Evolutionary conservation across 2,888 invertebrate species (phyloP).

Genomic region (Cabera pusaria): DNA sequence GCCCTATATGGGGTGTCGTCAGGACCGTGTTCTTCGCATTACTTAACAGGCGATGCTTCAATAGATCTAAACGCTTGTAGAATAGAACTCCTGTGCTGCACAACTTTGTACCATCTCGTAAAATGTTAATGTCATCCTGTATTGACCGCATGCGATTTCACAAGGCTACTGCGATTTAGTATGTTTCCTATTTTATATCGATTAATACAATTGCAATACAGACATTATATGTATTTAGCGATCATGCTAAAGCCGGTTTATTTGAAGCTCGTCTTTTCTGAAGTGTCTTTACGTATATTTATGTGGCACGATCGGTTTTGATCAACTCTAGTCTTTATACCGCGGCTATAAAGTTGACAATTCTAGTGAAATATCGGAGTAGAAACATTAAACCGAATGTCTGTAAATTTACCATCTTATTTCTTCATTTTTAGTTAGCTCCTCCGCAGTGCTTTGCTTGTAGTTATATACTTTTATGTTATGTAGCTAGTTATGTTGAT

Average conservation of each 20-base stretch:
- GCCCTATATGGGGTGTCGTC: conserved; percentile 72
- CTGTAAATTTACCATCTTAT: conserved; percentile 77
- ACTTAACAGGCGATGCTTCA: conserved; percentile 61
- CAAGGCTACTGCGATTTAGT: conserved; percentile 45
- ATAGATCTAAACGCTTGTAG: conserved; percentile 38
- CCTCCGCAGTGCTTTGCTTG: conserved; percentile 72
- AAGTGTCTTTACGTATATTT: conserved; percentile 52
- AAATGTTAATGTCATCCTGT: conserved; percentile 47
- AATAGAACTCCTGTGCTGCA: conserved; percentile 39
- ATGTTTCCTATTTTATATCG: conserved; percentile 26
- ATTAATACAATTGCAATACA: conserved; percentile 38
- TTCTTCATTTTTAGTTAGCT: conserved; percentile 79
- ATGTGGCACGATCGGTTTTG: conserved; percentile 38
- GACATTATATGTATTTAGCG: conserved; percentile 37
- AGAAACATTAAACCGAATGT: conserved; percentile 74
- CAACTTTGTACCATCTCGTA: conserved; percentile 42
- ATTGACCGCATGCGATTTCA: conserved; percentile 57
- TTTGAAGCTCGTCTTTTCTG: conserved; percentile 41
- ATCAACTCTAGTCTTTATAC: conserved; percentile 50
- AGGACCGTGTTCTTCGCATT: conserved; percentile 64
- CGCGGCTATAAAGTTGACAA: conserved; percentile 49
- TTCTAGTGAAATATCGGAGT: conserved; percentile 34
- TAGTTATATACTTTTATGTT: conserved; percentile 45
- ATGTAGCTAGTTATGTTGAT: conserved; percentile 28
- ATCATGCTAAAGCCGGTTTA: conserved; percentile 39